Evolutionary conservation across 35 echinoderm and acorn worm genomes (phyloP).

Genomic region (Strongylocentrotus purpuratus): DNA sequence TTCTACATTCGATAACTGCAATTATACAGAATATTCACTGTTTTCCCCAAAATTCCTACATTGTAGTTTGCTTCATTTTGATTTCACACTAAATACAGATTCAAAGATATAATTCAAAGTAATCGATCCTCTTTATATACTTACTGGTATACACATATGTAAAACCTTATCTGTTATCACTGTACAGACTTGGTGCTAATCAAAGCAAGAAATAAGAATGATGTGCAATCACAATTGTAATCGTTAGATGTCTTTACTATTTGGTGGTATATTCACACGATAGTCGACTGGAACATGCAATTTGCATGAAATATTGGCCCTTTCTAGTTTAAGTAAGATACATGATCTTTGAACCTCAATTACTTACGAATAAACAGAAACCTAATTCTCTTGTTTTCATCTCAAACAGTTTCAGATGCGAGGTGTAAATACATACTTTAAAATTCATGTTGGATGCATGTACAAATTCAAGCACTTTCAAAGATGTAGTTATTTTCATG

Average conservation of each 20-base stretch:
- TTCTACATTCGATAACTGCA: no score
- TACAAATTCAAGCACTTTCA: background rate
- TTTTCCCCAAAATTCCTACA: no score
- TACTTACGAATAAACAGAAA: background rate
- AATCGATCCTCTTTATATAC: no score
- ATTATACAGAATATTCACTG: no score
- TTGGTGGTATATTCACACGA: background rate
- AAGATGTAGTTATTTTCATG: background rate
- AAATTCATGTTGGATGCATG: background rate
- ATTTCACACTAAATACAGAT: no score
- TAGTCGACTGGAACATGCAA: background rate
- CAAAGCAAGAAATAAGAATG: background rate
- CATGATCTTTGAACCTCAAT: background rate
- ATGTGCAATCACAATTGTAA: background rate
- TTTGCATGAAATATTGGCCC: background rate
- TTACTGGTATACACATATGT: no score
- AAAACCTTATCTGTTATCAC: no score
- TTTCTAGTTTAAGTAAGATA: background rate
- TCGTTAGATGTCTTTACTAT: background rate
- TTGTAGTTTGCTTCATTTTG: no score
- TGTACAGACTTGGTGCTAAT: no score
- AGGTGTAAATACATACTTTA: background rate
- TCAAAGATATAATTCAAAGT: no score
- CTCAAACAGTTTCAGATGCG: background rate
- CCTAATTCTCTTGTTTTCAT: background rate